Base-by-base conservation (phyloP, 2,797 vertebrate species). In the Clarias pachynema region DNA sequence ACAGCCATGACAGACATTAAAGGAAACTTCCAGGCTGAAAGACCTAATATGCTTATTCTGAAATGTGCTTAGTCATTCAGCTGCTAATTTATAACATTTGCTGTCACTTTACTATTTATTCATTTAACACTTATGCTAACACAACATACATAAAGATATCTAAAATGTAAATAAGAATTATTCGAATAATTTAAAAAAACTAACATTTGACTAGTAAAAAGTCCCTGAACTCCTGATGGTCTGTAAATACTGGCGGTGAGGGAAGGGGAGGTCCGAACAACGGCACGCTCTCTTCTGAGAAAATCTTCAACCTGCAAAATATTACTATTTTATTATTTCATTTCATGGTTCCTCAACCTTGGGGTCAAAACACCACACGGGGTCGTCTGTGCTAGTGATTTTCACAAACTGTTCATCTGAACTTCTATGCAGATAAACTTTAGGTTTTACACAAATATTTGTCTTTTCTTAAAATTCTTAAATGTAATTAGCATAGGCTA, bases 161-260 rank as follows among this genome's bases (percentile, higher is more conserved):
- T 26, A n/a, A 49, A 44, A 15, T 69, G 10, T 5, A 44, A 2
- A 20, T 15, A 31, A 65, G 1, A 16, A 49, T 34, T 63, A 2
- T 37, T 37, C 4, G 1, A 37, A 37, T 37, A 37, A 5, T 5
- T 22, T 16, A 15, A 24, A 24, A 57, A n/a, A 66, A 93, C 97
- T 96, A 94, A 99, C 98, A 88, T 97, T 99, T 99, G 93, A 99
- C 98, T 94, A 99, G 93, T 95, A 99, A 94, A 96, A 99, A 99
- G 96, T 99, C 96, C 97, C 98, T 98, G 97, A 99, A 99, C 96
- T 99, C 98, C 86, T 98, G 97, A 92, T 99, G 98, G 94, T 99
- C 97, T 90, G 98, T 98, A 95, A 99, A 99, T 82, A 99, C 96
- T 85, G 98, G 97, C 0, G 97, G 97, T 85, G 97, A 95, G 0